A percentile compares a stretch with the other conserved stretches of the same genome.
Evolutionary conservation across 1,140 invertebrate species (phyloP).

Genomic region (Macrobrachium rosenbergii): DNA sequence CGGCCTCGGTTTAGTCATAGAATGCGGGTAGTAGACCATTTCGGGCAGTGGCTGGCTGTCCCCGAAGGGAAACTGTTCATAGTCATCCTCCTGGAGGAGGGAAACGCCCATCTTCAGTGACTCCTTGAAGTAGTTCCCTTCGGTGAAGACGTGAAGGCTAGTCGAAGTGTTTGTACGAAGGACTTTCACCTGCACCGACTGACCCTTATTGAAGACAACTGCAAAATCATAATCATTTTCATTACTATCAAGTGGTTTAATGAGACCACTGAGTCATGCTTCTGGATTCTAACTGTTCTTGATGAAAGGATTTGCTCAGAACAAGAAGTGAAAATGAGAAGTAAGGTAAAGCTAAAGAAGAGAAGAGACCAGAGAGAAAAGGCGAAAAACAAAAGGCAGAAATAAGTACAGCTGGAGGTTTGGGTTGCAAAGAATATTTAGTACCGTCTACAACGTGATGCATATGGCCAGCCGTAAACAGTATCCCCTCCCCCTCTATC

Average conservation of each 20-base stretch:
- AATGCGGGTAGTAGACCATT: slow-evolving; percentile 54
- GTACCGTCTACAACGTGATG: too few species aligned
- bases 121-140: slow-evolving; percentile 25
- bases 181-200: slow-evolving; percentile 46
- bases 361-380: background rate
- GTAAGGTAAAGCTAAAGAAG: background rate
- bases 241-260: too few species aligned
- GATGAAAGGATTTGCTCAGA: too few species aligned
- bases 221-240: background rate
- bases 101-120: background rate
- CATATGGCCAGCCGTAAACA: too few species aligned
- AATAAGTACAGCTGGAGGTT: too few species aligned
- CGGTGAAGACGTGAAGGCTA: slow-evolving; percentile 26
- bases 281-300: too few species aligned
- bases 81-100: slow-evolving; percentile 32
- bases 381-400: background rate
- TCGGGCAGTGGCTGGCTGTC: slow-evolving; percentile 14
- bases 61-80: slow-evolving; percentile 53
- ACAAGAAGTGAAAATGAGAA: background rate
- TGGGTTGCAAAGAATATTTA: too few species aligned
- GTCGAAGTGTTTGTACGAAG: slow-evolving; percentile 10
- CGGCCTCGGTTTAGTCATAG: slow-evolving; percentile 22
- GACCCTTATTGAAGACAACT: slow-evolving; percentile 42
- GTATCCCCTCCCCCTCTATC: too few species aligned
- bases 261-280: too few species aligned